These are phyloP conservation scores for Halcyon senegalensis DNA, from an alignment of 2,113 vertebrate species.

Conservation along the genomic window DNA sequence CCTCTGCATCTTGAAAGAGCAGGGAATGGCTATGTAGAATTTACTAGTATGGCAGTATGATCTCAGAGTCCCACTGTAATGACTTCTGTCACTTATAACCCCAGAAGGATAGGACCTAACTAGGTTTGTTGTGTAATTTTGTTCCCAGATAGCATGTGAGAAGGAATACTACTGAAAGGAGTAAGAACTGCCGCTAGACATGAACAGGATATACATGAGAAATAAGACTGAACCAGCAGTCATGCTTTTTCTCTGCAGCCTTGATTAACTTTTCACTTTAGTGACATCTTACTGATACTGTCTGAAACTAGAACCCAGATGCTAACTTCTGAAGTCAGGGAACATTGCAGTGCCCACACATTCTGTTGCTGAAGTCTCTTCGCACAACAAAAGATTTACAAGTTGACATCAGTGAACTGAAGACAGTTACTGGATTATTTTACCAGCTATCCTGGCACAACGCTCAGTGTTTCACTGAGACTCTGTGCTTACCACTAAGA, in stretches of 20 bases:
- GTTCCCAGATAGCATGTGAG: background rate
- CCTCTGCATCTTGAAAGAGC: background rate
- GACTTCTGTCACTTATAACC: background rate
- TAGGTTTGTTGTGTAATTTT: background rate
- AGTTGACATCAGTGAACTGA: background rate
- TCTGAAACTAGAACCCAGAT: background rate
- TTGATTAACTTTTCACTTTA: background rate
- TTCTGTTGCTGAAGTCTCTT: background rate
- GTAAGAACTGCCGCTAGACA: background rate
- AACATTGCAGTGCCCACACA: background rate
- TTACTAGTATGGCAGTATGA: background rate
- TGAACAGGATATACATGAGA: background rate
- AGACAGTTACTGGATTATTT: background rate
- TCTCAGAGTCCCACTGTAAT: background rate
- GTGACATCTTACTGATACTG: background rate
- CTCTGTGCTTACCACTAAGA: background rate
- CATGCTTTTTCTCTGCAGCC: background rate
- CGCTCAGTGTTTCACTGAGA: background rate
- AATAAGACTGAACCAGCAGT: background rate
- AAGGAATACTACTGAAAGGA: background rate
- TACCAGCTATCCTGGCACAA: background rate
- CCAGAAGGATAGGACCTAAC: background rate
- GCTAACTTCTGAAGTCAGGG: background rate
- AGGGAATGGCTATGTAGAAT: background rate
- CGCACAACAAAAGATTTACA: background rate